Evolutionary conservation across 1,140 invertebrate genomes (phyloP), one percentile per base, ranked within the genome.

Genomic region (Formica selysi): DNA sequence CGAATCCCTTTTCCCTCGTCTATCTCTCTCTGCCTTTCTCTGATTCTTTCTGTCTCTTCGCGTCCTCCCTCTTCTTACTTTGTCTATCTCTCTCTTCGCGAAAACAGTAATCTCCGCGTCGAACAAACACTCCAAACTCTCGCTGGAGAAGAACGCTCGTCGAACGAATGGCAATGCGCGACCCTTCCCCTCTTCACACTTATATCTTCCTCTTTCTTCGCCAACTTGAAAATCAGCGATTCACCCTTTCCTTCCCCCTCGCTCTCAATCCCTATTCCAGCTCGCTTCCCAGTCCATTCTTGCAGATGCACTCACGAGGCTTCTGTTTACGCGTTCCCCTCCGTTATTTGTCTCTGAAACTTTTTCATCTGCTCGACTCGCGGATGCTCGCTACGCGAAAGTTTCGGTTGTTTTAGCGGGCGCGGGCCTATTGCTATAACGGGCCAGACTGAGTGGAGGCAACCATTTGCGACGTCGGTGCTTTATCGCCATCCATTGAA

Each of bases 91-190:
- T 71, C 32, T 73, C 67, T 32, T 19, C 57, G 68, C 51, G 71
- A 88, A 87, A 91, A 80, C 78, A 87, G 87, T 88, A 92, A 91
- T 90, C 91, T 90, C 91, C 87, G 88, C 44, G 62, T 88, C 80
- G 87, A 89, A 90, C 91, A 91, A 91, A 91, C 87, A 90, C 87
- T 91, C 79, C 57, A 73, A 89, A 89, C 87, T 87, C 86, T 90
- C 86, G 65, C 84, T 64, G 76, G 79, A 80, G 76, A 83, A 76
- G 67, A 88, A 86, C 86, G 61, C 70, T 84, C 51, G 67, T 84
- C 71, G 74, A 88, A 81, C 76, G 87, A 78, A 70, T 71, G 61
- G 80, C 86, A 76, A 76, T 85, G 80, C 86, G 64, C 65, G 36
- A 51, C 11, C 38, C 41, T 32, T 29, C 59, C 8, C 11, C 41